phyloP scores from a whole-genome alignment of 2,888 invertebrate genomes.

The Nomada ferruginata region DNA sequence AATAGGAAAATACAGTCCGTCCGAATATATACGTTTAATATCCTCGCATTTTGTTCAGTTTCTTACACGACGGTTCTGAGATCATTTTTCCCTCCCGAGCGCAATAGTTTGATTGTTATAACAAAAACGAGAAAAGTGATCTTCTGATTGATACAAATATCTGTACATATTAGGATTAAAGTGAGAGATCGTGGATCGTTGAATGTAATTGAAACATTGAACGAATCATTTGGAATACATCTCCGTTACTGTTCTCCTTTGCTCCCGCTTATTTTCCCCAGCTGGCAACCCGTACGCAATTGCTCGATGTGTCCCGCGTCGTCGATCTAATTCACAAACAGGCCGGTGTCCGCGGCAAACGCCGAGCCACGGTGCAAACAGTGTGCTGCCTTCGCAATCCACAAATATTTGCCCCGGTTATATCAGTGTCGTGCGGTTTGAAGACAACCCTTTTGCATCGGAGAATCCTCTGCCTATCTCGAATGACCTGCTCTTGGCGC shows the following conservation, averaged over 20 bases:
- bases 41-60: no score
- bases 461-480: slow-evolving; percentile 10
- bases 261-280: not conserved
- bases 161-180: no score
- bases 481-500: not conserved
- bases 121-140: no score
- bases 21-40: no score
- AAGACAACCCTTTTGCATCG: slow-evolving; percentile 5
- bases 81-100: no score
- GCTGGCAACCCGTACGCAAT: not conserved
- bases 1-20: no score
- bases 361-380: slow-evolving; percentile 69
- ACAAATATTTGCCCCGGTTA: slow-evolving; percentile 74
- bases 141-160: no score
- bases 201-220: no score
- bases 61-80: no score
- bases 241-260: not conserved
- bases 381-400: slow-evolving; percentile 69
- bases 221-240: no score
- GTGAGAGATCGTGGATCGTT: no score
- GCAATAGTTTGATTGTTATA: no score
- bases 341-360: slow-evolving; percentile 65
- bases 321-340: slow-evolving; percentile 72
- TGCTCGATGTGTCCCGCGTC: not conserved
- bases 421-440: slow-evolving; percentile 52